Evolutionary conservation across 1,140 invertebrate species (phyloP).

Genomic region (Drosophila obscura): DNA sequence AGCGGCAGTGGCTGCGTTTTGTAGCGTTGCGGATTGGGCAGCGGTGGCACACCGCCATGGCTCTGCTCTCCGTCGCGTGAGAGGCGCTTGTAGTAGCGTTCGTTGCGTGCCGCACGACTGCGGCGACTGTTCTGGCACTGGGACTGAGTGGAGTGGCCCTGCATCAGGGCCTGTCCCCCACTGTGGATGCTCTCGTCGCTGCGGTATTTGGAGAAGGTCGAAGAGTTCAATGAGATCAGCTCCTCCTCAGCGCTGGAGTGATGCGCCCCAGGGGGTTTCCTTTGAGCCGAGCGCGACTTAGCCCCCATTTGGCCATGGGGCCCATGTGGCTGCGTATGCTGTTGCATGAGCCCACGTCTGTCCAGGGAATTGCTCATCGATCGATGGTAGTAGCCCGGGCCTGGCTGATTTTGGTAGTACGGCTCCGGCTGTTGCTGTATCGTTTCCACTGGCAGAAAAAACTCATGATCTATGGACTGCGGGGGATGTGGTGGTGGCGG

Average conservation of each 20-base stretch:
- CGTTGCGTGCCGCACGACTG: slow-evolving; percentile 89
- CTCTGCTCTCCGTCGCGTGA: slow-evolving; percentile 88
- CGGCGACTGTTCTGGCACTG: slow-evolving; percentile 73
- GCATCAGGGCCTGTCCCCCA: slow-evolving; percentile 85
- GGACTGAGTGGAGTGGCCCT: slow-evolving; percentile 24
- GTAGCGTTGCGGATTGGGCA: slow-evolving; percentile 61
- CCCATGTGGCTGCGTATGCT: slow-evolving; percentile 5
- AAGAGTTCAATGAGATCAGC: slow-evolving; percentile 86
- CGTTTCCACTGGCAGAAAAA: slow-evolving; percentile 85
- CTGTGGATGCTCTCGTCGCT: slow-evolving; percentile 88
- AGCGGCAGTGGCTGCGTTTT: slow-evolving; percentile 78
- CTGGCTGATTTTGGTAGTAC: slow-evolving; percentile 80
- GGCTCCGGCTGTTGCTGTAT: slow-evolving; percentile 84
- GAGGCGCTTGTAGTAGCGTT: slow-evolving; percentile 90
- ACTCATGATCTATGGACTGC: slow-evolving; percentile 84
- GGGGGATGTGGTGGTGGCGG: slow-evolving; percentile 23
- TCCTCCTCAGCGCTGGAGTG: slow-evolving; percentile 90
- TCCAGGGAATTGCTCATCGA: slow-evolving; percentile 79
- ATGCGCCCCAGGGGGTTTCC: slow-evolving; percentile 83
- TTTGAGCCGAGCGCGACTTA: slow-evolving; percentile 56
- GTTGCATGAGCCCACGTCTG: slow-evolving; percentile 65
- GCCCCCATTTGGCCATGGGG: slow-evolving; percentile 15
- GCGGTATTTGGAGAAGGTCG: slow-evolving; percentile 87
- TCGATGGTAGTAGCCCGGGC: slow-evolving; percentile 83
- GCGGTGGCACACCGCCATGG: slow-evolving; percentile 85